Percentiles rank a stretch among this genome's conserved stretches.
These are phyloP conservation scores for Rhinella marina DNA, from an alignment of 2,797 vertebrate genomes.

Conservation along the genomic window DNA sequence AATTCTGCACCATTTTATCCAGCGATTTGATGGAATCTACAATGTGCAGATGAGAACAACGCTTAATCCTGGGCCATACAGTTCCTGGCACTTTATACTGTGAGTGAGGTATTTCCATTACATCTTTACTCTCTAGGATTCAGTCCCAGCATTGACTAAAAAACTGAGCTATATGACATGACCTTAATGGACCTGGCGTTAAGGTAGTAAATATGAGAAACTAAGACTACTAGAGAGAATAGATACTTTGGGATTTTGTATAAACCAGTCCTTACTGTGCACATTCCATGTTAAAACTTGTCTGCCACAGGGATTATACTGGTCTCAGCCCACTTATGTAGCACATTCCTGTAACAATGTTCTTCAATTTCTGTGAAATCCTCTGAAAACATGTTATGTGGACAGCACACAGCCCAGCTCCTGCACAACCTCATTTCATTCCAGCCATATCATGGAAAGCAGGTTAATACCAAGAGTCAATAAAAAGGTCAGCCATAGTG, in stretches of 20 bases:
- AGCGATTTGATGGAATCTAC: no score
- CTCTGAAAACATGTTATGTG: background rate
- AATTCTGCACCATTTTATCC: no score
- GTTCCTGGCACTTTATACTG: background rate
- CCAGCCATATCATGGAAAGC: background rate
- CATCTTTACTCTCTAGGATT: background rate
- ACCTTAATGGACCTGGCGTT: no score
- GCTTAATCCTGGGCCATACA: background rate
- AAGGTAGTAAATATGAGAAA: background rate
- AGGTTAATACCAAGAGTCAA: no score
- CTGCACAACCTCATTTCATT: background rate
- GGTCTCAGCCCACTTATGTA: background rate
- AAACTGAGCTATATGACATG: background rate
- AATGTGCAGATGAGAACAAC: no score
- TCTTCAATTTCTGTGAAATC: conserved; percentile 1
- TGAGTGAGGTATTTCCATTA: background rate
- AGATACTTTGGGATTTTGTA: background rate
- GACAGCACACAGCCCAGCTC: background rate
- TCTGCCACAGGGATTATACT: conserved; percentile 8
- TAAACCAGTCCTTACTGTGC: background rate
- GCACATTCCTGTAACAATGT: conserved; percentile 26
- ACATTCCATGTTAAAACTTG: conserved; percentile 20
- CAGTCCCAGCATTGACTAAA: background rate
- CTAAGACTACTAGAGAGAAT: background rate
- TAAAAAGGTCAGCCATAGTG: no score